These are phyloP conservation scores for Orthonyx spaldingii DNA, from an alignment of 2,113 vertebrate genomes.

Conservation along the genomic window DNA sequence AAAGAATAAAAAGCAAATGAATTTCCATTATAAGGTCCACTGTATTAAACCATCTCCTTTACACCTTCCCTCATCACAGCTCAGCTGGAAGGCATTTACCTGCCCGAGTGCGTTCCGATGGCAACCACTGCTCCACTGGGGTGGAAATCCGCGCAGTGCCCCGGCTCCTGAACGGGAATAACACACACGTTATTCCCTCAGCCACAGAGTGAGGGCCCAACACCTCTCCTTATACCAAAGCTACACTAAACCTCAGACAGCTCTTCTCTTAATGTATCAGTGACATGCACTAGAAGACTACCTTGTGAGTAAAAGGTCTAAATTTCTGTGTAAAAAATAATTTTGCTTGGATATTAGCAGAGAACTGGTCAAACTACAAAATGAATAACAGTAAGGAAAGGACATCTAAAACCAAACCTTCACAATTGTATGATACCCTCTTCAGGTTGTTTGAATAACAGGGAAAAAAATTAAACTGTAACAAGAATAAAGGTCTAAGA, in stretches of 20 bases:
- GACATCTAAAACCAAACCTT: neutral
- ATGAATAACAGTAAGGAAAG: neutral
- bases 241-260: neutral
- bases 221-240: neutral
- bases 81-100: conserved; percentile 62
- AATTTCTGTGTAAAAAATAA: neutral
- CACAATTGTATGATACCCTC: neutral
- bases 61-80: neutral
- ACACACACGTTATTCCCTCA: neutral
- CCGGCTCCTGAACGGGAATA: conserved; percentile 82
- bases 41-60: neutral
- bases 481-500: neutral
- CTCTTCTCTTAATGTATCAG: neutral
- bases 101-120: conserved; percentile 96
- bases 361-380: neutral
- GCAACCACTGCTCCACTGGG: conserved; percentile 92
- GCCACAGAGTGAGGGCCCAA: neutral
- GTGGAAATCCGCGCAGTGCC: conserved; percentile 98
- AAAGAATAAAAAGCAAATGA: neutral
- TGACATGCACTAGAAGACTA: neutral
- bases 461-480: neutral
- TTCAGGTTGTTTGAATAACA: neutral
- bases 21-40: accelerated
- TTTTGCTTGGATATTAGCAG: neutral
- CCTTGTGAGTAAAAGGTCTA: neutral